These are phyloP conservation scores for Silurus glanis DNA, from an alignment of 2,113 vertebrate genomes.

Conservation along the genomic window DNA sequence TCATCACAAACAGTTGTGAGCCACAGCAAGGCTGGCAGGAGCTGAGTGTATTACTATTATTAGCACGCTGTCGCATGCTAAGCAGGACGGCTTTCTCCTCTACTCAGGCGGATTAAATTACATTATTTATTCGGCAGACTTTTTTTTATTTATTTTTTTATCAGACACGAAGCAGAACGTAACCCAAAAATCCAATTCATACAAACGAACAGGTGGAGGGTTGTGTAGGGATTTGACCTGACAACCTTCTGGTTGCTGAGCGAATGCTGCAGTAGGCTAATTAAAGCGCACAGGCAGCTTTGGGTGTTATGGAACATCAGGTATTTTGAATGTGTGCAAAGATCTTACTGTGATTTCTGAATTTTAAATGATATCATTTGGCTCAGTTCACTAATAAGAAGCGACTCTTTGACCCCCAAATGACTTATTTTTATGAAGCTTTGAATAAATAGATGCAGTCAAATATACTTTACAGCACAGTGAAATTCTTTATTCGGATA, in stretches of 20 bases:
- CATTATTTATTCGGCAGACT: neutral
- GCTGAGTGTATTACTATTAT: conserved; percentile 15
- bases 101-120: neutral
- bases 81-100: neutral
- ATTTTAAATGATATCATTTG: neutral
- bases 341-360: neutral
- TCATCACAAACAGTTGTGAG: conserved; percentile 41
- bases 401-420: neutral
- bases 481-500: no score
- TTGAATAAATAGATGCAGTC: no score
- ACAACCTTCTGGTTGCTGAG: neutral
- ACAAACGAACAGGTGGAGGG: neutral
- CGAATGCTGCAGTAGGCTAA: neutral
- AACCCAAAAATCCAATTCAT: neutral
- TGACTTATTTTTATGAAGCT: neutral
- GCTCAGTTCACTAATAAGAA: neutral
- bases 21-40: neutral
- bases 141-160: neutral
- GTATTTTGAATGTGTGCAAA: conserved; percentile 1
- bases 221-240: conserved; percentile 14
- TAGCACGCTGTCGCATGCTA: conserved; percentile 6
- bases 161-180: neutral
- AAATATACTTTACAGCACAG: no score
- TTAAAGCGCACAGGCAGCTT: neutral
- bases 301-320: neutral